Evolutionary conservation across 2,797 vertebrate species (phyloP), one percentile per base, ranked within the genome.

Genomic region (Coranthus polyacanthus): DNA sequence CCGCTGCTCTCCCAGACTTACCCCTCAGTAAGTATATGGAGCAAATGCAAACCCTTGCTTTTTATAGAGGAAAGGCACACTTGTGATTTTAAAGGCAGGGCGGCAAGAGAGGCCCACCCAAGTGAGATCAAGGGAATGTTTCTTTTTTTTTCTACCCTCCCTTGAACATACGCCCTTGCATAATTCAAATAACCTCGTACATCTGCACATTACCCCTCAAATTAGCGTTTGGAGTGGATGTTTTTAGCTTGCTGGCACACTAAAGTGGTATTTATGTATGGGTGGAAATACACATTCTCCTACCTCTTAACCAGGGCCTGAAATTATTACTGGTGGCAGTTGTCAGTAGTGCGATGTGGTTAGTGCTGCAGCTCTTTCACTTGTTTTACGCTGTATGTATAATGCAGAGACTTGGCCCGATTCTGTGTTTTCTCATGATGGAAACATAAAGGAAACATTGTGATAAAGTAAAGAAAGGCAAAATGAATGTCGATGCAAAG

Each of bases 151-250:
- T 60, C 8, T 57, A 16, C 62, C 51, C 60, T 77, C 67, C 26
- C 83, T 79, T 81, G 61, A 86, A 90, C 84, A 88, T 70, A 92
- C 89, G 82, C 92, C 89, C 84, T 78, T 81, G 75, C 79, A 86
- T 91, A 91, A 91, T 92, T 91, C 74, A 91, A 92, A 86, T 83
- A 90, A 62, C 72, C 79, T 78, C 70, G 77, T 87, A 88, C 92
- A 92, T 91, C 79, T 91, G 91, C 89, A 88, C 85, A 85, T 92
- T 90, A 88, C 70, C 85, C 89, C 82, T 79, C 85, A 92, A 94
- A 92, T 93, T 93, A 94, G 81, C 90, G 91, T 81, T 81, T 84
- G 43, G 79, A 79, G 68, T 88, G 89, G 88, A 86, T 92, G 85
- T 91, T 93, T 93, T 93, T 90, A 90, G 91, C 79, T 34, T 60